These are phyloP conservation scores for Stigmatopora nigra DNA, from an alignment of 2,113 vertebrate genomes.

Conservation along the genomic window DNA sequence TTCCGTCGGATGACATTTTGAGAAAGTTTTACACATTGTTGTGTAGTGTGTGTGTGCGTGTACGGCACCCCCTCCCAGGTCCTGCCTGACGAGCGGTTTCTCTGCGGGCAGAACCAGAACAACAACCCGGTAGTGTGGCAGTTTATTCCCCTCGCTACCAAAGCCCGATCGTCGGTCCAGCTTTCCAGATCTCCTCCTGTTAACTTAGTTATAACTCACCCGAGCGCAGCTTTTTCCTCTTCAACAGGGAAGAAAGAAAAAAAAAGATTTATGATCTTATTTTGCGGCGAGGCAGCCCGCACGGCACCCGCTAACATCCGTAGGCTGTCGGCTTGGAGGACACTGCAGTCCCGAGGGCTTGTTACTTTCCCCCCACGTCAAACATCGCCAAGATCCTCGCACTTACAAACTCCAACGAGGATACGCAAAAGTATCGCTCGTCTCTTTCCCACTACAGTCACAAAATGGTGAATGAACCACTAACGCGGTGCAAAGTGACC, in stretches of 20 bases:
- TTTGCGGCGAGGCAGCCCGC: slow-evolving; percentile 43
- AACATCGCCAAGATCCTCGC: background rate
- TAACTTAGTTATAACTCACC: slow-evolving; percentile 70
- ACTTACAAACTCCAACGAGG: slow-evolving; percentile 66
- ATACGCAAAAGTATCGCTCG: slow-evolving; percentile 72
- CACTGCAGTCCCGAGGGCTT: slow-evolving; percentile 17
- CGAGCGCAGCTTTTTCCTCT: slow-evolving; percentile 41
- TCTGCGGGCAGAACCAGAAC: slow-evolving; percentile 36
- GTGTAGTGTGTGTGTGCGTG: slow-evolving; percentile 26
- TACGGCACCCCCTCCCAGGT: slow-evolving; percentile 14
- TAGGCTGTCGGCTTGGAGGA: slow-evolving; percentile 45
- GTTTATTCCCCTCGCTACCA: background rate
- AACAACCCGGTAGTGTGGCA: slow-evolving; percentile 16
- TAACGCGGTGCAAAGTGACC: slow-evolving; percentile 81
- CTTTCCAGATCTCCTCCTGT: background rate
- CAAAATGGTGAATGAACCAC: slow-evolving; percentile 98
- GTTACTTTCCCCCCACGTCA: slow-evolving; percentile 49
- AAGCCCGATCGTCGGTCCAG: background rate
- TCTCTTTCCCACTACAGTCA: slow-evolving; percentile 87
- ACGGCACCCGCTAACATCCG: slow-evolving; percentile 47
- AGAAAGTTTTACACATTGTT: slow-evolving; percentile 69
- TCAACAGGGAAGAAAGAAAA: slow-evolving; percentile 21
- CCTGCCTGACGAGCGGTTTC: slow-evolving; percentile 47
- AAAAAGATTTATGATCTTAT: slow-evolving; percentile 58
- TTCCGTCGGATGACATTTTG: slow-evolving; percentile 60